Conservation (phyloP, 1,140 invertebrate species). For the Drosophila leontia region DNA sequence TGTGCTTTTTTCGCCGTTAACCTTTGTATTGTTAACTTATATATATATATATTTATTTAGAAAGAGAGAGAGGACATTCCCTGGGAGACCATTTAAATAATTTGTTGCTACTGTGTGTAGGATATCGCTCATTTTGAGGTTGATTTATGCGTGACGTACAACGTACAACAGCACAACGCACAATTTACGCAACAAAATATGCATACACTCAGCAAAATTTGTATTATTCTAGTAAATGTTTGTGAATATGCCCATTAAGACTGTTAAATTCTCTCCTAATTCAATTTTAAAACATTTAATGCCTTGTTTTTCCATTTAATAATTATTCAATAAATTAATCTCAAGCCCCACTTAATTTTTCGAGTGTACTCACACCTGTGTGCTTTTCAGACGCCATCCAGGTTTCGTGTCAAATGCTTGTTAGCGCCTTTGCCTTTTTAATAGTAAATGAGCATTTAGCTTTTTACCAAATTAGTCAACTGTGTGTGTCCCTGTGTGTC, state of each 20-base stretch:
- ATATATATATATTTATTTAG: not conserved
- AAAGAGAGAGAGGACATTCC: slow-evolving; percentile 1
- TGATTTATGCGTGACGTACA: slow-evolving; percentile 65
- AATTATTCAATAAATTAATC: not conserved
- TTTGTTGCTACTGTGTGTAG: slow-evolving; percentile 49
- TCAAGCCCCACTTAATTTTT: not conserved
- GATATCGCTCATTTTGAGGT: slow-evolving; percentile 69
- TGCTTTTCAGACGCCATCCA: not conserved
- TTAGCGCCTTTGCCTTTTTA: slow-evolving; percentile 71
- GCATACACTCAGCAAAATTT: not conserved
- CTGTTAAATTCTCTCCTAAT: too few relatives aligned
- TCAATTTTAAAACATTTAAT: not conserved
- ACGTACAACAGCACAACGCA: slow-evolving; percentile 9
- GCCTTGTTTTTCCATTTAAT: not conserved
- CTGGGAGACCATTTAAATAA: slow-evolving; percentile 68
- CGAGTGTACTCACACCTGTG: slow-evolving; percentile 37
- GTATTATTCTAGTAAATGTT: too few relatives aligned
- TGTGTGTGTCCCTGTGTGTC: slow-evolving; percentile 20
- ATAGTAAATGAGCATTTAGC: slow-evolving; percentile 69
- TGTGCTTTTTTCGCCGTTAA: too few relatives aligned
- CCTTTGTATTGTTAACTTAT: too few relatives aligned
- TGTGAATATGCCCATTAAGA: too few relatives aligned
- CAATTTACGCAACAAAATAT: slow-evolving; percentile 1
- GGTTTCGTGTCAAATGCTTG: slow-evolving; percentile 64
- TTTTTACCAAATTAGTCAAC: slow-evolving; percentile 73